Evolutionary conservation across 2,113 vertebrate species (phyloP).

Genomic region (Varanus salvator): DNA sequence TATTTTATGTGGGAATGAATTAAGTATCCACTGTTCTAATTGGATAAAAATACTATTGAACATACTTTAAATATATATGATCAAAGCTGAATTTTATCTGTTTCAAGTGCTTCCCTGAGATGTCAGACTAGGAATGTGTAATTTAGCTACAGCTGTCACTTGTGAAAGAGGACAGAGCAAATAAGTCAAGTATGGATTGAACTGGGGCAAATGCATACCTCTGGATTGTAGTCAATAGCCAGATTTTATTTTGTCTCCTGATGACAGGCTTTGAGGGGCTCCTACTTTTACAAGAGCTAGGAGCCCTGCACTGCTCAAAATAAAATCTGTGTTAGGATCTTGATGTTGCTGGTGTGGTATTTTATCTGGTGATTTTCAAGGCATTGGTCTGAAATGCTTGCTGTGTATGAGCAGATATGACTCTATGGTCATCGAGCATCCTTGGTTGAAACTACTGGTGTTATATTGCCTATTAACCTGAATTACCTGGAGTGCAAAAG

Average conservation of each 20-base stretch:
- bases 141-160: not conserved
- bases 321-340: not conserved
- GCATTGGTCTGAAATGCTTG: not conserved
- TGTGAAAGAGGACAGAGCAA: not conserved
- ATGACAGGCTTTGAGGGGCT: not conserved
- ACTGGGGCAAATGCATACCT: not conserved
- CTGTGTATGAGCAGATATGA: not conserved
- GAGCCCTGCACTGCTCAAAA: not conserved
- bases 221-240: not conserved
- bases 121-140: not conserved
- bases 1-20: not conserved
- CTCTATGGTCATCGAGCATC: not conserved
- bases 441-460: not conserved
- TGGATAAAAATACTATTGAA: not conserved
- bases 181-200: not conserved
- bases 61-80: not conserved
- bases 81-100: not conserved
- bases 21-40: not conserved
- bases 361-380: slow-evolving; percentile 9
- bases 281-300: not conserved
- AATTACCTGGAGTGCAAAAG: slow-evolving; percentile 38
- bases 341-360: not conserved
- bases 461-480: slow-evolving; percentile 38
- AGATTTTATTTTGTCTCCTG: not conserved
- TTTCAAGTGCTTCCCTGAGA: not conserved